phyloP scores from a whole-genome alignment of 2,113 vertebrate genomes.

The Salvelinus fontinalis region DNA sequence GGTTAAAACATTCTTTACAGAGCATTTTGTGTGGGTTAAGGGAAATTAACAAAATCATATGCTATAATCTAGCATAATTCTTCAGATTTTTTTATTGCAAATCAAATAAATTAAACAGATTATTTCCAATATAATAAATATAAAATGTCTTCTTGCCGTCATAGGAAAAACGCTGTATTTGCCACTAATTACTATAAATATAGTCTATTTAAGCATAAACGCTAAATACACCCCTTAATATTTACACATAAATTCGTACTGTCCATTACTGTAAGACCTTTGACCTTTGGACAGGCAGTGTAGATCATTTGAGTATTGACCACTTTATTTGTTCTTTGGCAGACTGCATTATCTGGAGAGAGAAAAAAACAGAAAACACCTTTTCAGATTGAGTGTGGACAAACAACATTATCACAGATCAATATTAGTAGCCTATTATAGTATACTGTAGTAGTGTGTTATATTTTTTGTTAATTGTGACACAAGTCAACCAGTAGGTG shows the following conservation, averaged over 20 bases:
- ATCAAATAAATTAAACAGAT: background rate
- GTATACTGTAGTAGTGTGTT: background rate
- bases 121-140: background rate
- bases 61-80: background rate
- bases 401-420: background rate
- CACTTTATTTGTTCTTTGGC: constrained; percentile 88
- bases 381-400: background rate
- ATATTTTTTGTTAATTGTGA: background rate
- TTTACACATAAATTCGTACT: background rate
- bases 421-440: background rate
- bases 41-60: background rate
- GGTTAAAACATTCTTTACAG: background rate
- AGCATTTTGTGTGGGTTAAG: background rate
- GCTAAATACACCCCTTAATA: background rate
- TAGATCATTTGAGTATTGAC: constrained; percentile 84
- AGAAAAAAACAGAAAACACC: background rate
- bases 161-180: background rate
- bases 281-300: too few relatives aligned
- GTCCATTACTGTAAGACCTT: background rate
- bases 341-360: constrained; percentile 81
- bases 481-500: constrained; percentile 26
- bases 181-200: background rate
- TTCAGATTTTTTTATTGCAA: background rate
- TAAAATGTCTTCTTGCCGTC: background rate
- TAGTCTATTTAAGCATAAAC: constrained; percentile 1